A percentile compares a stretch with the other conserved stretches of the same genome.
Evolutionary conservation across 2,888 invertebrate genomes (phyloP).

Genomic region (Pterostichus madidus): DNA sequence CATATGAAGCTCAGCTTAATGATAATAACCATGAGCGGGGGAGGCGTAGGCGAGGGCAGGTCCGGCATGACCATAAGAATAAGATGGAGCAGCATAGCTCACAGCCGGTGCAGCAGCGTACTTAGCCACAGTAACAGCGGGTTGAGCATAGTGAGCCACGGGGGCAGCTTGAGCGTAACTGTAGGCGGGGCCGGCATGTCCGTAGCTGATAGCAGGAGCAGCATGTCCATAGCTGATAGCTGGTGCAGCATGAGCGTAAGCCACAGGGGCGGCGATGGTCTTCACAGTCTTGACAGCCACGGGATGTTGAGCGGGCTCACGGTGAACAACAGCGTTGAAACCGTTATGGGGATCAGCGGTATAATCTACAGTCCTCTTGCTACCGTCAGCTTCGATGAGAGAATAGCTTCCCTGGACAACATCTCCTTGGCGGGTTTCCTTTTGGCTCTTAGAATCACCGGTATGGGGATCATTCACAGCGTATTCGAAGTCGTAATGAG

Average conservation of each 20-base stretch:
- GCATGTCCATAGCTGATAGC: slow-evolving; percentile 69
- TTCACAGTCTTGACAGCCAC: slow-evolving; percentile 73
- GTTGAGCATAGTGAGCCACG: slow-evolving; percentile 71
- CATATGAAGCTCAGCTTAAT: slow-evolving; percentile 38
- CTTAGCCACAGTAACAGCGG: too few relatives aligned
- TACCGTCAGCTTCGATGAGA: slow-evolving; percentile 79
- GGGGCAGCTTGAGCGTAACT: slow-evolving; percentile 59
- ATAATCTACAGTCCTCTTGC: slow-evolving; percentile 79
- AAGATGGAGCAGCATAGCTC: slow-evolving; percentile 46
- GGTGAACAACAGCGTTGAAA: slow-evolving; percentile 79
- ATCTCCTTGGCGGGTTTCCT: slow-evolving; percentile 79
- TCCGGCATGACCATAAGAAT: too few relatives aligned
- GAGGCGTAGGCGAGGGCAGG: slow-evolving; percentile 62
- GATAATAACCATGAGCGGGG: slow-evolving; percentile 45
- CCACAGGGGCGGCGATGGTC: slow-evolving; percentile 60
- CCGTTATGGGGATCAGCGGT: slow-evolving; percentile 79
- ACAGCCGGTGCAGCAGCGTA: slow-evolving; percentile 71
- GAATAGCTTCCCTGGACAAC: slow-evolving; percentile 79
- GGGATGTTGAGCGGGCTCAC: slow-evolving; percentile 75
- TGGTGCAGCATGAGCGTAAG: slow-evolving; percentile 73
- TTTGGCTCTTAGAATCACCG: slow-evolving; percentile 79
- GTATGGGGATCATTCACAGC: slow-evolving; percentile 78
- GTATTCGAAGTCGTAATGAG: slow-evolving; percentile 78
- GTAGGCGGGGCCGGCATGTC: slow-evolving; percentile 68
- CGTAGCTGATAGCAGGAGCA: slow-evolving; percentile 66